Evolutionary conservation across 2,797 vertebrate genomes (phyloP), one percentile per base, ranked within the genome.

Genomic region (Urocyon cinereoargenteus): DNA sequence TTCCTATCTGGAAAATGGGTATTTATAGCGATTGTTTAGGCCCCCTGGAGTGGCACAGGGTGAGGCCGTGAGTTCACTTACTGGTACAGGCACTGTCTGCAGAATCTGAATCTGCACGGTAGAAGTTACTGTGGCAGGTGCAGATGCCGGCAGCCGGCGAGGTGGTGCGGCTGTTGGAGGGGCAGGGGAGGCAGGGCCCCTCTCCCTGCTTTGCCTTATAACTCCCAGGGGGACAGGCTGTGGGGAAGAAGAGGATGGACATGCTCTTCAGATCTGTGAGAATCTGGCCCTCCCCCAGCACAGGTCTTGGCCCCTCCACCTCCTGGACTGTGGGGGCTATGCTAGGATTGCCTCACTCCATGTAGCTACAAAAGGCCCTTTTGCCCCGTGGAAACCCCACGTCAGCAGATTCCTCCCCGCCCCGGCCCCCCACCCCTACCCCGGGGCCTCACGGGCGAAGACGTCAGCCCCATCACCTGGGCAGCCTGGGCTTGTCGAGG

Each of bases 191-290:
- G 75, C 99, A 99, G 89, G 99, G 98, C 14, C 99, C 98, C 62
- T 99, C 99, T 6, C 99, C 99, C 97, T 99, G 99, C 98, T 99
- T 99, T 6, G 99, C 99, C 98, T 99, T 99, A 98, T 99, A 99
- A 90, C 99, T 99, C 93, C 99, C 99, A 0, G 99, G 99, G 84
- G 98, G 99, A 87, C 99, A 99, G 0, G 99, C 99, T 99, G 96
- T 16, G 1, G 40, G 59, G 72, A 8, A 34, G 45, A 96, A 97
- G 51, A n/a, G 21, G 94, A 97, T 1, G 18, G 93, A 61, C 1
- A 0, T 21, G 78, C 31, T 93, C 87, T 0, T 96, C 0, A 18
- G 62, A 36, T 73, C 94, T 0, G 34, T 62, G 73, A 90, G 94
- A 94, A 95, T 85, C 92, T 7, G 78, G 22, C 83, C 0, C 21